A percentile compares a stretch with the other conserved stretches of the same genome.
phyloP scores from a whole-genome alignment of 2,113 vertebrate species.

The Psittacus erithacus region DNA sequence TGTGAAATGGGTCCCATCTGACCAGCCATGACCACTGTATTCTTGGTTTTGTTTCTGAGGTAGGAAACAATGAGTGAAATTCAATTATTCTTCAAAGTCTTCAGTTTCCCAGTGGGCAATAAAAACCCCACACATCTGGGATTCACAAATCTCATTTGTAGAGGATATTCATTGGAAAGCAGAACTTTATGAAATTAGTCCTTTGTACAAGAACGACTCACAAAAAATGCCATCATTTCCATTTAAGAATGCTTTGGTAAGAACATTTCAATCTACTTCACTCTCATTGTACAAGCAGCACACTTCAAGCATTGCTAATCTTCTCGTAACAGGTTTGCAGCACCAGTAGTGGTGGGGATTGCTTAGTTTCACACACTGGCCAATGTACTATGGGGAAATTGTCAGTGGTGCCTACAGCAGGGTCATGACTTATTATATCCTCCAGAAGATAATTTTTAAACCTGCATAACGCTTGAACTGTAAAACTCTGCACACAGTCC shows the following conservation, averaged over 20 bases:
- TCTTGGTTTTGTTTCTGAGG: neutral
- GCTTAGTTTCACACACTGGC: neutral
- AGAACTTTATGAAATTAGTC: neutral
- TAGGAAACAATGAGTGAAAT: neutral
- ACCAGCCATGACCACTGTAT: neutral
- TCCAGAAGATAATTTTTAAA: neutral
- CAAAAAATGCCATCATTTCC: accelerated
- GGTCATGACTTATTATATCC: neutral
- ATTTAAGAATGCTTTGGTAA: neutral
- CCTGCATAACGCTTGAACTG: neutral
- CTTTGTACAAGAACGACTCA: neutral
- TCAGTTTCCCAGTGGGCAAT: accelerated
- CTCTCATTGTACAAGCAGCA: neutral
- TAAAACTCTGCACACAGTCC: neutral
- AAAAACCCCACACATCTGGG: too few relatives aligned
- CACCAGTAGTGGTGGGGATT: neutral
- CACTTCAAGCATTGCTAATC: accelerated
- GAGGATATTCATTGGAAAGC: neutral
- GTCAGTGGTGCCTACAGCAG: neutral
- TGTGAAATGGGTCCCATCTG: neutral
- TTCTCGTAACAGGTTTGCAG: neutral
- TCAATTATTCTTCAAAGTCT: neutral
- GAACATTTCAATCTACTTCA: accelerated
- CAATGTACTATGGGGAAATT: neutral
- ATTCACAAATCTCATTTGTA: neutral